Conservation (phyloP, 2,888 invertebrate species). For the Incurvaria masculella region DNA sequence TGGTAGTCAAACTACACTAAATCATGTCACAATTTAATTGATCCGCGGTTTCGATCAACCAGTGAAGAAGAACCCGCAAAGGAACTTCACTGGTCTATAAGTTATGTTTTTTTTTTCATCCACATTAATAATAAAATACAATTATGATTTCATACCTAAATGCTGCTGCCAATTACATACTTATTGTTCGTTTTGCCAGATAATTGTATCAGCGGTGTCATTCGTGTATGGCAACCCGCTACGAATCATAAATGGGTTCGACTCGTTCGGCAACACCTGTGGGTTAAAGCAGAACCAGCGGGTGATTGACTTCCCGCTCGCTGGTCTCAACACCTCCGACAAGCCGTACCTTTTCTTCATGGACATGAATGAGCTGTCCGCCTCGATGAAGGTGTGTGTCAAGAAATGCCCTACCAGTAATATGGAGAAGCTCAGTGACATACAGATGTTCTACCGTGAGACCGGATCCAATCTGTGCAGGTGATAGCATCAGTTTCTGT, state of each 20-base stretch:
- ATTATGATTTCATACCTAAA: too few species aligned
- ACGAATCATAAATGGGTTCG: constrained; percentile 85
- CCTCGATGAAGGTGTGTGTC: constrained; percentile 86
- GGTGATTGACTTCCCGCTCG: constrained; percentile 67
- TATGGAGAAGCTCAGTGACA: constrained; percentile 51
- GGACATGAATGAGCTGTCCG: constrained; percentile 70
- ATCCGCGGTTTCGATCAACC: too few species aligned
- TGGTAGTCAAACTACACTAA: too few species aligned
- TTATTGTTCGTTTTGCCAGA: too few species aligned
- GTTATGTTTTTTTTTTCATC: too few species aligned
- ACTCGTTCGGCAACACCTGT: constrained; percentile 94
- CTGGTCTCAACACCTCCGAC: constrained; percentile 77
- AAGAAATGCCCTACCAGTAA: constrained; percentile 76
- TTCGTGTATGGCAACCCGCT: constrained; percentile 85
- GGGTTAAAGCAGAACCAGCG: constrained; percentile 77
- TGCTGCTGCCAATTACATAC: too few species aligned
- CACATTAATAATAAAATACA: too few species aligned
- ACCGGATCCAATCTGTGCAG: constrained; percentile 77
- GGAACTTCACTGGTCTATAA: too few species aligned
- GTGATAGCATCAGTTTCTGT: constrained; percentile 27
- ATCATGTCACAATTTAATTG: too few species aligned
- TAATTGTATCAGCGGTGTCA: constrained; percentile 81
- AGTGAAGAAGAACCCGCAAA: too few species aligned
- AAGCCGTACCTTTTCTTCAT: constrained; percentile 82
- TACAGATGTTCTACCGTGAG: constrained; percentile 68